Base-by-base conservation (phyloP, 1,140 invertebrate genomes). In the Aphis gossypii region DNA sequence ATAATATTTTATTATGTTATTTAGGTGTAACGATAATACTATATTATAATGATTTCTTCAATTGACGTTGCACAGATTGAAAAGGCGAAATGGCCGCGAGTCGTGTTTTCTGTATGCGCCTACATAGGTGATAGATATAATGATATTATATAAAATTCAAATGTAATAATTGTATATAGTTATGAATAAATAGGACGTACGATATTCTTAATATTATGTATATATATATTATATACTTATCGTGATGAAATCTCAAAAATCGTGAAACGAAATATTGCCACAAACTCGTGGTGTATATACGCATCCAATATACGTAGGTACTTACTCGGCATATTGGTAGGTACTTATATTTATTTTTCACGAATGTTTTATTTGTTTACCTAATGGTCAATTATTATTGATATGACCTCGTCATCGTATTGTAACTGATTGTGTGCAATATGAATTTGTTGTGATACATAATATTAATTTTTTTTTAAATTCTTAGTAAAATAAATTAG, bases 181-280 rank as follows among this genome's bases (percentile, higher is more conserved):
- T n/a, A 76, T 14, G 60, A n/a, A 76, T 18, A 76, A 76, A 76
- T 76, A 76, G 30, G 14, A 20, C 60, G 30, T 18, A 76, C 14
- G 18, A n/a, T n/a, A 76, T 68, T 14, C 60, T 30, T 68, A 60
- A 60, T 23, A 56, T 46, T 11, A 46, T 46, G 8, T 46, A 46
- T 14, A 8, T 20, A 25, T 25, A 56, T 21, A 56, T 56, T 76
- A 76, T 76, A 76, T 51, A 51, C 14, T 18, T 20, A 68, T 76
- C 60, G 60, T 76, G 60, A 76, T 76, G 60, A 68, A 68, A 68
- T 76, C 30, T 76, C 30, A 76, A 76, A n/a, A 76, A 76, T n/a
- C 60, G 60, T 76, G 60, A 76, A 76, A 76, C n/a, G 30, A n/a
- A 76, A 76, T 76, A 76, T n/a, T n/a, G 60, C 60, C 60, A n/a